A percentile compares a stretch with the other conserved stretches of the same genome.
Evolutionary conservation across 2,888 invertebrate species (phyloP).

Genomic region (Drosophila histrio): DNA sequence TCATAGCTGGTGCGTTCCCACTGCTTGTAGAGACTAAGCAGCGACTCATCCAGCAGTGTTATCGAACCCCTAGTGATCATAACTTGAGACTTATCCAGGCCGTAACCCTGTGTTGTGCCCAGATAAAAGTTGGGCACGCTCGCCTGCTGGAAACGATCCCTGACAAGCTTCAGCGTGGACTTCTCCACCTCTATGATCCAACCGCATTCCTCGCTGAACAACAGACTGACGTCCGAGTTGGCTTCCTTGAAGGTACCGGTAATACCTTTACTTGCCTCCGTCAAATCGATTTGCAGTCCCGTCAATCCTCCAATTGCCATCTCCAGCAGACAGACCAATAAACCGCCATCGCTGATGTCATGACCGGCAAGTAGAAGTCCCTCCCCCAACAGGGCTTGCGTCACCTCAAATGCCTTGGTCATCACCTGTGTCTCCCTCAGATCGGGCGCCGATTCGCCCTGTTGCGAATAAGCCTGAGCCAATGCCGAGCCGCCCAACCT

Average conservation of each 20-base stretch:
- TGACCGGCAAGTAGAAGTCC: conserved; percentile 89
- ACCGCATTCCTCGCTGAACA: conserved; percentile 94
- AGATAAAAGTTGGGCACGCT: conserved; percentile 88
- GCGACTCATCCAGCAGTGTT: conserved; percentile 86
- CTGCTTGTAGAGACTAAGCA: conserved; percentile 89
- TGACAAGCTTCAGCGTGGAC: conserved; percentile 86
- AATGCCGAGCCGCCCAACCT: conserved; percentile 96
- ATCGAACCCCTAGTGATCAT: conserved; percentile 55
- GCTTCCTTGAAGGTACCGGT: conserved; percentile 36
- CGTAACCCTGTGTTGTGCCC: conserved; percentile 88
- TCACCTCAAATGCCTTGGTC: conserved; percentile 91
- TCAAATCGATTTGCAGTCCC: conserved; percentile 89
- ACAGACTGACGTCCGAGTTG: conserved; percentile 86
- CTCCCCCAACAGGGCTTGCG: conserved; percentile 91
- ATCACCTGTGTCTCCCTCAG: conserved; percentile 89
- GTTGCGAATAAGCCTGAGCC: conserved; percentile 94
- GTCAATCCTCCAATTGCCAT: conserved; percentile 98
- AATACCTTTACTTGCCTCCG: conserved; percentile 83
- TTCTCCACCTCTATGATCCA: conserved; percentile 91
- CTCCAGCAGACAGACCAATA: conserved; percentile 94
- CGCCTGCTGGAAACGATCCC: conserved; percentile 86
- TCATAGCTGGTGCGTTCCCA: conserved; percentile 99
- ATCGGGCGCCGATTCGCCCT: conserved; percentile 93
- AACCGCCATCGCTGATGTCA: conserved; percentile 98
- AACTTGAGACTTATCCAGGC: conserved; percentile 85